phyloP scores from a whole-genome alignment of 2,797 vertebrate species.

The Percopsis omiscomaycus region DNA sequence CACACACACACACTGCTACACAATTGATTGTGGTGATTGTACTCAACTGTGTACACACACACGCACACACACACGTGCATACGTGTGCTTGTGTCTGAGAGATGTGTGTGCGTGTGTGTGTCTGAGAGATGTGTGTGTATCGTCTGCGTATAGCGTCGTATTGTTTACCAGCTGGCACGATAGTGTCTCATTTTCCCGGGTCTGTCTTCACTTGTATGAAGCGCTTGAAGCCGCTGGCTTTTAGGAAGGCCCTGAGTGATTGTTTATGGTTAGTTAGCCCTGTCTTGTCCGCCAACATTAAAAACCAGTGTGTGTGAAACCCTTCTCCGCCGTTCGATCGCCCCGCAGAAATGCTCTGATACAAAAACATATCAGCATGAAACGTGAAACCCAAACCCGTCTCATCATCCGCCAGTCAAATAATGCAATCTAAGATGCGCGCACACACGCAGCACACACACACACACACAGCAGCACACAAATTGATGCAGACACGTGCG shows the following conservation, averaged over 20 bases:
- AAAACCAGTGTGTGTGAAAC: constrained; percentile 17
- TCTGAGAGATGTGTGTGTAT: no score
- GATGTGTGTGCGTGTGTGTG: no score
- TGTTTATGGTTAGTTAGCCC: constrained; percentile 41
- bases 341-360: constrained; percentile 42
- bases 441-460: constrained; percentile 19
- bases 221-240: no score
- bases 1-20: not conserved
- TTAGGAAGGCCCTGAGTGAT: no score
- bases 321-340: constrained; percentile 51
- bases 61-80: not conserved
- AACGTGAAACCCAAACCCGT: constrained; percentile 51
- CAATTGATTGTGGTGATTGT: no score
- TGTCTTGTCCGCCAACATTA: constrained; percentile 43
- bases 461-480: constrained; percentile 7
- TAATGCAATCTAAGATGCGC: constrained; percentile 30
- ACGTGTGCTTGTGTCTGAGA: no score
- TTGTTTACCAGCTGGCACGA: no score
- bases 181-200: no score
- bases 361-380: constrained; percentile 42
- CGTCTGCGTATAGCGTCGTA: no score
- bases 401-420: constrained; percentile 14
- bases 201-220: not conserved
- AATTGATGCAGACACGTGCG: not conserved
- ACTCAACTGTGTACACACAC: not conserved